Evolutionary conservation across 1,140 invertebrate species (phyloP), one percentile per base, ranked within the genome.

Genomic region (Tachypleus tridentatus): DNA sequence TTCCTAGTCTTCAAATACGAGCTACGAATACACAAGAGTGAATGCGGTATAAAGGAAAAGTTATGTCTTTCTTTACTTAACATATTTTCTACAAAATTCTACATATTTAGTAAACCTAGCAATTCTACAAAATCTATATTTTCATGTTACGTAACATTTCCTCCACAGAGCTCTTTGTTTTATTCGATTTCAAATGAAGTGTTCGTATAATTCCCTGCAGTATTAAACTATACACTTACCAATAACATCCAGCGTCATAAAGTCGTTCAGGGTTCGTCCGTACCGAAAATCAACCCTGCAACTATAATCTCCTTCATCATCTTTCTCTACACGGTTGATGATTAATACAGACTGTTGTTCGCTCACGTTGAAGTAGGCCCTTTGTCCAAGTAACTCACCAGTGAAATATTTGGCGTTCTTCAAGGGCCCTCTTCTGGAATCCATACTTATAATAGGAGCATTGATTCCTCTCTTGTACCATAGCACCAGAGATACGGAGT

Each of bases 401-500:
- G 60, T 47, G 50, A 64, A 60, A 60, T 53, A 58, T 56, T 48
- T 6, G 4, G 58, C 51, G 5, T 58, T 29, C 8, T 9, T 58
- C 4, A 64, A 6, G 29, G 58, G 4, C 49, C 49, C 52, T 4
- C 50, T 60, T 10, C 63, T 52, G 4, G 61, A 48, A 48, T 66
- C 65, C 5, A 66, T 4, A n/a, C 56, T 66, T 5, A 58, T 61
- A 52, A 64, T 59, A 9, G 65, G 59, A 50, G 61, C 49, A n/a
- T 49, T 56, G 4, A 48, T 57, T 48, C 52, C 86, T 66, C 87
- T 85, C 74, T 87, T 88, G 77, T 87, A 89, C 88, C 88, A 91
- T 71, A 91, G 87, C 70, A 90, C 86, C 62, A 91, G 81, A 56
- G 85, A 82, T 70, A 88, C 84, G 71, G 82, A 83, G 77, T 91